phyloP scores from a whole-genome alignment of 2,113 vertebrate genomes.

The Hoplias malabaricus region DNA sequence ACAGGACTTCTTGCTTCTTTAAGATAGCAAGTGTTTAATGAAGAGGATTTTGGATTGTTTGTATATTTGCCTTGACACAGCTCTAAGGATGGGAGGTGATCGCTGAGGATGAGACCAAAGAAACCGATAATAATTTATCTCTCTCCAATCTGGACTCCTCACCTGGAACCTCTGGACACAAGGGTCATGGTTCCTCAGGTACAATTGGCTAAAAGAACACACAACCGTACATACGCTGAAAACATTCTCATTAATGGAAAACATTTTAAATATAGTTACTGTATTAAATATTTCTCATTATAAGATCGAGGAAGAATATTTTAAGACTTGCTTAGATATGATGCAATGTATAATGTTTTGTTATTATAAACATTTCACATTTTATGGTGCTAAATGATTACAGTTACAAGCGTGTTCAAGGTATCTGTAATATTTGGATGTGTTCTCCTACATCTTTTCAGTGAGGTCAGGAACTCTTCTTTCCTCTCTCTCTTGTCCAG shows the following conservation, averaged over 20 bases:
- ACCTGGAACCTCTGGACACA: conserved; percentile 78
- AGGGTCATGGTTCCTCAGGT: conserved; percentile 82
- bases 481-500: conserved; percentile 49
- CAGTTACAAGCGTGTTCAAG: too few species aligned
- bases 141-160: conserved; percentile 81
- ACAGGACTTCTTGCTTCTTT: too few species aligned
- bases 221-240: neutral
- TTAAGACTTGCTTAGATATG: too few species aligned
- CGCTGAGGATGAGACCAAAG: conserved; percentile 86
- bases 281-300: too few species aligned
- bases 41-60: neutral
- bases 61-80: conserved; percentile 75
- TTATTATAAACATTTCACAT: too few species aligned
- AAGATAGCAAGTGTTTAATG: neutral
- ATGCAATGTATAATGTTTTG: too few species aligned
- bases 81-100: conserved; percentile 89
- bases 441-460: neutral
- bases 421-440: neutral
- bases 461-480: neutral
- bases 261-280: too few species aligned
- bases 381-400: too few species aligned
- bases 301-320: too few species aligned
- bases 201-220: conserved; percentile 31
- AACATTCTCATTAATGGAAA: too few species aligned
- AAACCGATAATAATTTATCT: conserved; percentile 82